A percentile compares a stretch with the other conserved stretches of the same genome.
These are phyloP conservation scores for Scaptomyza parva DNA, from an alignment of 2,888 invertebrate species.

Conservation along the genomic window DNA sequence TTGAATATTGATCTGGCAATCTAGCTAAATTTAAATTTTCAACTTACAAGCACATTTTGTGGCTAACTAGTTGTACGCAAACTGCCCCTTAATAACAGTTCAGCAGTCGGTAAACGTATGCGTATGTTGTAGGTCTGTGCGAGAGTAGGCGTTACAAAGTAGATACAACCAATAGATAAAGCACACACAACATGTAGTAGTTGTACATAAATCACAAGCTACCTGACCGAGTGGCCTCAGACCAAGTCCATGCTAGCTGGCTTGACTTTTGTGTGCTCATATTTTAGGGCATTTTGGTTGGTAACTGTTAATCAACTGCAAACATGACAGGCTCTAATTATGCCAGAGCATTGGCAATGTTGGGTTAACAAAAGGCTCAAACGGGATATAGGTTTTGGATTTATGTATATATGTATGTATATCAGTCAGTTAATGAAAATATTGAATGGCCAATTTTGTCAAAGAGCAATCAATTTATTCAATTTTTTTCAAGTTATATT, in stretches of 20 bases:
- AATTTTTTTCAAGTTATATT: not conserved
- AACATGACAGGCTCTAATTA: constrained; percentile 74
- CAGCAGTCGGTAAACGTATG: constrained; percentile 12
- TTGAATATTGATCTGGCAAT: not conserved
- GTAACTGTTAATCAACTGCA: constrained; percentile 73
- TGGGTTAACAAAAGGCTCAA: constrained; percentile 18
- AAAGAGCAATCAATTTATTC: constrained; percentile 36
- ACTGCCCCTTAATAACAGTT: constrained; percentile 45
- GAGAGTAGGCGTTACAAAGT: constrained; percentile 23
- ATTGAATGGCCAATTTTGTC: constrained; percentile 23
- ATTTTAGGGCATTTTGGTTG: constrained; percentile 33
- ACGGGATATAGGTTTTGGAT: constrained; percentile 34
- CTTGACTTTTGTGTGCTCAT: constrained; percentile 51
- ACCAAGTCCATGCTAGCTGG: constrained; percentile 5
- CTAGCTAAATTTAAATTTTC: constrained; percentile 55
- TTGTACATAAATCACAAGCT: constrained; percentile 71
- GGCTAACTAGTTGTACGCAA: constrained; percentile 29
- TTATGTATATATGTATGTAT: constrained; percentile 19
- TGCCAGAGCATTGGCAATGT: constrained; percentile 46
- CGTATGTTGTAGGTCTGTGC: constrained; percentile 8
- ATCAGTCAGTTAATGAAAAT: constrained; percentile 45
- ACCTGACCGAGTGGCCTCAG: constrained; percentile 35
- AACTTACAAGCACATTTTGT: constrained; percentile 44
- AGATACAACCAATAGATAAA: constrained; percentile 60
- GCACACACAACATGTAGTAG: constrained; percentile 28